phyloP scores from a whole-genome alignment of 2,113 vertebrate genomes.

The Channa maculata region DNA sequence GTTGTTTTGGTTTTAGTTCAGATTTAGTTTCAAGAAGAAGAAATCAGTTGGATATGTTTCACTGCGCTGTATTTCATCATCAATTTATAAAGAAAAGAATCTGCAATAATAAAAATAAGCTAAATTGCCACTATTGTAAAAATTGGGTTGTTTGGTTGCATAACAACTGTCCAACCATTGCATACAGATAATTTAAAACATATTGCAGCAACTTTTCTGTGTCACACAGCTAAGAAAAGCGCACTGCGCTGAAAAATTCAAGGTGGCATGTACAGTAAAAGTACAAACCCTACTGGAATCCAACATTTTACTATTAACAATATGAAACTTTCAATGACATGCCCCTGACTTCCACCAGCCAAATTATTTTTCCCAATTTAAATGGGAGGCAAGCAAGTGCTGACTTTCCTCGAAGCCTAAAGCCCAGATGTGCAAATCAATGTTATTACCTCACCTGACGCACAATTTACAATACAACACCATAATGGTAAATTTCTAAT shows the following conservation, averaged over 20 bases:
- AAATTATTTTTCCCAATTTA: constrained; percentile 46
- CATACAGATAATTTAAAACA: too few relatives aligned
- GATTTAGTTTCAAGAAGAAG: too few relatives aligned
- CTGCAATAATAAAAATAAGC: too few relatives aligned
- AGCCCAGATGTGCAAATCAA: constrained; percentile 59
- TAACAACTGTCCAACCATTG: too few relatives aligned
- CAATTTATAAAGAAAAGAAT: too few relatives aligned
- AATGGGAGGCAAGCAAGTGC: constrained; percentile 40
- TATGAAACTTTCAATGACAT: neutral
- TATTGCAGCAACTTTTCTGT: neutral
- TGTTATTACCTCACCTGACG: constrained; percentile 61
- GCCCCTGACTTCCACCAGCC: constrained; percentile 24
- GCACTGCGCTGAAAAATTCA: neutral
- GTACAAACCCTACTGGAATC: constrained; percentile 6
- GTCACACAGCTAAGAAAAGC: neutral
- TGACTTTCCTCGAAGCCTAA: constrained; percentile 35
- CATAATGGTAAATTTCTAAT: constrained; percentile 72
- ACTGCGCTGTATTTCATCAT: too few relatives aligned
- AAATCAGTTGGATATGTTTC: too few relatives aligned
- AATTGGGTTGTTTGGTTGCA: too few relatives aligned
- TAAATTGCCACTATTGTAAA: too few relatives aligned
- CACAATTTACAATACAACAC: constrained; percentile 66
- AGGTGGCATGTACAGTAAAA: neutral
- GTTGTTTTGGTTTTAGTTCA: too few relatives aligned
- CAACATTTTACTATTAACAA: neutral